Evolutionary conservation across 2,113 vertebrate genomes (phyloP).

Genomic region (Corythaeola cristata): DNA sequence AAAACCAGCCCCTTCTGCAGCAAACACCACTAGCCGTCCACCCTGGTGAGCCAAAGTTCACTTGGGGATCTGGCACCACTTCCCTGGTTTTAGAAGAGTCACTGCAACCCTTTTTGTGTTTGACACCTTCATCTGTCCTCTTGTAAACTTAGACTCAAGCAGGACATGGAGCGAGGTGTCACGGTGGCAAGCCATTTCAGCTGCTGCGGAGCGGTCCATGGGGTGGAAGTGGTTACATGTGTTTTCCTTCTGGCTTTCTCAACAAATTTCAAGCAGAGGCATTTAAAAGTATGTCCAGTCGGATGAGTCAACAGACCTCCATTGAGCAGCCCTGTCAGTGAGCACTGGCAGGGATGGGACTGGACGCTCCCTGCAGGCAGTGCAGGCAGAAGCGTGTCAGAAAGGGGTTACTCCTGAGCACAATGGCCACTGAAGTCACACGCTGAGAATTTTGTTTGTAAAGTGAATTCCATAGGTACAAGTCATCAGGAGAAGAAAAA

Average conservation of each 20-base stretch:
- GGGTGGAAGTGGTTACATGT: not conserved
- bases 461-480: not conserved
- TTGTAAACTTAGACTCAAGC: not conserved
- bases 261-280: not conserved
- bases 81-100: not conserved
- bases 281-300: not conserved
- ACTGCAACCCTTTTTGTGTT: not conserved
- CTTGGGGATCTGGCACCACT: not conserved
- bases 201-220: not conserved
- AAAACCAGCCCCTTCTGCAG: not conserved
- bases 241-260: not conserved
- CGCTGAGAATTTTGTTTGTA: constrained; percentile 26
- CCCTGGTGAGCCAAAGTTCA: not conserved
- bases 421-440: not conserved
- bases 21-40: not conserved
- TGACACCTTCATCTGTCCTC: not conserved
- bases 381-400: not conserved
- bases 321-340: not conserved
- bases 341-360: not conserved
- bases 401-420: not conserved
- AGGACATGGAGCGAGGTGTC: fast-evolving
- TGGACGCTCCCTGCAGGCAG: not conserved
- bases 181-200: not conserved
- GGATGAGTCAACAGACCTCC: not conserved
- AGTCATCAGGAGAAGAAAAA: constrained; percentile 52